phyloP scores from a whole-genome alignment of 2,113 vertebrate genomes.

The Brachypodius melanocephalos region DNA sequence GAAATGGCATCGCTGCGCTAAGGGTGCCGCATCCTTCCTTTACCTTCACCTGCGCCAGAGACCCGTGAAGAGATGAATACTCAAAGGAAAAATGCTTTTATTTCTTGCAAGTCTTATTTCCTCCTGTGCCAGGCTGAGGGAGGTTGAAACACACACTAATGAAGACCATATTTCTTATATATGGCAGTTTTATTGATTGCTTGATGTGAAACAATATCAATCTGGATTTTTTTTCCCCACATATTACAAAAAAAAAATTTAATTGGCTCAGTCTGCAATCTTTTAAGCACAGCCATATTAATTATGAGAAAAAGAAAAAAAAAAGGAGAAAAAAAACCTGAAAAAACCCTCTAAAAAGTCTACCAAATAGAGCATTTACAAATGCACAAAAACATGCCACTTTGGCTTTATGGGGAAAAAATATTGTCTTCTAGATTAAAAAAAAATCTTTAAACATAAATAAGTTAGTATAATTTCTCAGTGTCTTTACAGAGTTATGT shows the following conservation, averaged over 20 bases:
- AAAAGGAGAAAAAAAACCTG: background rate
- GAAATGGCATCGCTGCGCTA: background rate
- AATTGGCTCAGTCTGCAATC: conserved; percentile 98
- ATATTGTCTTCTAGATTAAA: conserved; percentile 85
- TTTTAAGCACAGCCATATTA: conserved; percentile 84
- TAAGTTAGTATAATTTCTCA: conserved; percentile 99
- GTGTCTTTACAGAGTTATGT: conserved; percentile 99
- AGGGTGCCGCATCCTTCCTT: background rate
- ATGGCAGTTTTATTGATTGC: conserved; percentile 82
- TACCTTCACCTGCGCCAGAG: background rate
- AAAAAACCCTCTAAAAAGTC: conserved; percentile 58
- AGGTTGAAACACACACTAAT: conserved; percentile 55
- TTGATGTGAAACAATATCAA: conserved; percentile 77
- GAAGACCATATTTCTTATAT: conserved; percentile 55
- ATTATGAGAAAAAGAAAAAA: conserved; percentile 61
- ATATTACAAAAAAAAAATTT: conserved; percentile 85
- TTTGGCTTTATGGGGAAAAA: conserved; percentile 89
- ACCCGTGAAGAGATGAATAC: background rate
- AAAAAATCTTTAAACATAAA: conserved; percentile 91
- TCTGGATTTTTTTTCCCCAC: conserved; percentile 78
- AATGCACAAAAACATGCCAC: conserved; percentile 89
- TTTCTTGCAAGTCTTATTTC: background rate
- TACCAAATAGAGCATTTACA: conserved; percentile 89
- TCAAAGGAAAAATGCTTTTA: background rate
- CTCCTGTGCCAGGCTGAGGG: background rate